Conservation (phyloP, 1,140 invertebrate genomes). For the Pogonognathellus flavescens region DNA sequence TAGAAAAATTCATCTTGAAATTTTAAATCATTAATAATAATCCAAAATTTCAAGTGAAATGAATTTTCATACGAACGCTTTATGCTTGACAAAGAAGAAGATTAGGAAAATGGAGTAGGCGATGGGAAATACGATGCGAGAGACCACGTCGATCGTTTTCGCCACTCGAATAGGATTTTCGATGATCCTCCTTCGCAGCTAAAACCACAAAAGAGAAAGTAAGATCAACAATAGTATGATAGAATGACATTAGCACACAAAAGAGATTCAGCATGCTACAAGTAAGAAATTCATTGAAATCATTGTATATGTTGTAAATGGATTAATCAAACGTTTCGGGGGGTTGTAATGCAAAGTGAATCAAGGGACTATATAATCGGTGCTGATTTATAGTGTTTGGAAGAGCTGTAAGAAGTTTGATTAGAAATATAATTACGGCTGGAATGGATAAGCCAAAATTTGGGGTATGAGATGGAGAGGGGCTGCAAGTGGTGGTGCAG, state of each 20-base stretch:
- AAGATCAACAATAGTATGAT: background rate
- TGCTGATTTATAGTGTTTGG: conserved; percentile 7
- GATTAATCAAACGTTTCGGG: conserved; percentile 36
- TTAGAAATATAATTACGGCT: conserved; percentile 53
- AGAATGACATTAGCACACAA: background rate
- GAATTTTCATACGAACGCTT: conserved; percentile 71
- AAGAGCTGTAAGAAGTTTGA: conserved; percentile 22
- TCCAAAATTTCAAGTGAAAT: conserved; percentile 61
- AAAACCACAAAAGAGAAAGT: conserved; percentile 21
- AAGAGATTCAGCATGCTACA: no score
- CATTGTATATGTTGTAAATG: background rate
- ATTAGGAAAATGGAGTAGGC: conserved; percentile 92
- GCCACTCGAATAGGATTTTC: conserved; percentile 92
- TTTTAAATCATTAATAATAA: conserved; percentile 56
- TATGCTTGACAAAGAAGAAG: conserved; percentile 94
- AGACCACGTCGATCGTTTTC: conserved; percentile 94
- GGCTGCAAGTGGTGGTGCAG: conserved; percentile 63
- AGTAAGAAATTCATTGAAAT: background rate
- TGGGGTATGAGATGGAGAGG: conserved; percentile 63
- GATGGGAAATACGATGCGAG: conserved; percentile 90
- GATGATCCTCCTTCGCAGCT: conserved; percentile 86
- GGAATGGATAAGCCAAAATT: conserved; percentile 60
- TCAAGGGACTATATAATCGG: conserved; percentile 20
- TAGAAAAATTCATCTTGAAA: conserved; percentile 56
- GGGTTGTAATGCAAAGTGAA: background rate